Conservation (phyloP, 2,888 invertebrate species). For the Xanthorhoe designata region DNA sequence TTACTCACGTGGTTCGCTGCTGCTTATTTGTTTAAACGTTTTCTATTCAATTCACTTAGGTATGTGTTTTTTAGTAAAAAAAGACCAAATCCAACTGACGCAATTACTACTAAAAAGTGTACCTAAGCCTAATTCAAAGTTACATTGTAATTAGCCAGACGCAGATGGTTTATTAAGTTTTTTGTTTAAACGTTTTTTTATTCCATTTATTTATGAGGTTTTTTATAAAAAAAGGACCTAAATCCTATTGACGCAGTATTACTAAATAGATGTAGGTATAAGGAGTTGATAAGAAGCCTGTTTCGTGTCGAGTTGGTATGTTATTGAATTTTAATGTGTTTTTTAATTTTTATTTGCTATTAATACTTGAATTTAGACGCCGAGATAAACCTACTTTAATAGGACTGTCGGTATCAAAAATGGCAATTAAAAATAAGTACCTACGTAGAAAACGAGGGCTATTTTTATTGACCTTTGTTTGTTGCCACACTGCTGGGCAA, state of each 20-base stretch:
- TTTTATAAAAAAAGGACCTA: not conserved
- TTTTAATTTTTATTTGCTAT: constrained; percentile 4
- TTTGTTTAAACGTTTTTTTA: no score
- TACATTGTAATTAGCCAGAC: no score
- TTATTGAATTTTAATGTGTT: constrained; percentile 27
- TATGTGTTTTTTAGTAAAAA: constrained; percentile 5
- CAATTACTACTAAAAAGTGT: constrained; percentile 11
- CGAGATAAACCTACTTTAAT: not conserved
- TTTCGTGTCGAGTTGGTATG: constrained; percentile 8
- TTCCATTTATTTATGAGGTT: no score
- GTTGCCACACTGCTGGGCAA: no score
- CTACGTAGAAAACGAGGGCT: no score
- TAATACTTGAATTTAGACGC: not conserved
- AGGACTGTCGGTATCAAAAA: not conserved
- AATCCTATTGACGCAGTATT: constrained; percentile 9
- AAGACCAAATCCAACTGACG: constrained; percentile 1
- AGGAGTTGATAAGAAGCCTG: constrained; percentile 16
- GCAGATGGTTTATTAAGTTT: no score
- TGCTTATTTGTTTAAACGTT: not conserved
- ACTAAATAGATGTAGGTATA: constrained; percentile 5
- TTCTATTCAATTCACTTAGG: not conserved
- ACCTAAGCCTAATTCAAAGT: not conserved
- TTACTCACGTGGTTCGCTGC: not conserved
- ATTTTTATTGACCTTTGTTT: no score
- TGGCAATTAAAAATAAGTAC: not conserved